These are phyloP conservation scores for Amiota minor DNA, from an alignment of 2,888 invertebrate genomes.

Conservation along the genomic window DNA sequence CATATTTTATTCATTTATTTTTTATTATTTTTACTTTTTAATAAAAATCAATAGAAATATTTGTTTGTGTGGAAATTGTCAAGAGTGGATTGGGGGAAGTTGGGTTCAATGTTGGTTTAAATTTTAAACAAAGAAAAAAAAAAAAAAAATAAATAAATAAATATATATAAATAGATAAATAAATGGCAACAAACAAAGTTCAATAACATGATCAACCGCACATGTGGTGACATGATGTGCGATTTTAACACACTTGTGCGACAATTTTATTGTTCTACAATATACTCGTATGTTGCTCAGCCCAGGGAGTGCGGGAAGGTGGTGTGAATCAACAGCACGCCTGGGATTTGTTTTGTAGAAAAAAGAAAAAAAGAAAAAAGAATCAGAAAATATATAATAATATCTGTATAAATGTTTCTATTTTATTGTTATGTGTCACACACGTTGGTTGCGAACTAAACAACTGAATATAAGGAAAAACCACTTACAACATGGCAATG, in stretches of 20 bases:
- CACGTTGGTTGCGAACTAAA: slow-evolving; percentile 16
- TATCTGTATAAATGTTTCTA: slow-evolving; percentile 54
- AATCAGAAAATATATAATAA: slow-evolving; percentile 38
- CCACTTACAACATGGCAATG: slow-evolving; percentile 63
- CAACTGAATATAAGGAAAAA: slow-evolving; percentile 35
- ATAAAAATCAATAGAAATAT: slow-evolving; percentile 12
- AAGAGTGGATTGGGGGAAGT: no score
- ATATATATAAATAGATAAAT: slow-evolving; percentile 10
- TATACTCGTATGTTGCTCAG: no score
- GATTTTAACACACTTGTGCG: slow-evolving; percentile 63
- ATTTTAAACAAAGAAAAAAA: neutral
- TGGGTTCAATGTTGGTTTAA: no score
- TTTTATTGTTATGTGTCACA: slow-evolving; percentile 58
- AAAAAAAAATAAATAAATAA: slow-evolving; percentile 10
- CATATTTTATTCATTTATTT: neutral
- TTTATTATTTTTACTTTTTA: neutral
- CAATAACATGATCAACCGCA: slow-evolving; percentile 48
- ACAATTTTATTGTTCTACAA: slow-evolving; percentile 55
- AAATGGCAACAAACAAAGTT: slow-evolving; percentile 48
- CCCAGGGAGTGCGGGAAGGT: neutral
- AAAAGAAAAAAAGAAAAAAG: neutral
- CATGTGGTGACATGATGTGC: slow-evolving; percentile 60
- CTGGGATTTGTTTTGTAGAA: neutral
- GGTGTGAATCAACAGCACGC: no score
- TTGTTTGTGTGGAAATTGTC: no score